Conservation (phyloP, 2,113 vertebrate species). For the Haemorhous mexicanus region DNA sequence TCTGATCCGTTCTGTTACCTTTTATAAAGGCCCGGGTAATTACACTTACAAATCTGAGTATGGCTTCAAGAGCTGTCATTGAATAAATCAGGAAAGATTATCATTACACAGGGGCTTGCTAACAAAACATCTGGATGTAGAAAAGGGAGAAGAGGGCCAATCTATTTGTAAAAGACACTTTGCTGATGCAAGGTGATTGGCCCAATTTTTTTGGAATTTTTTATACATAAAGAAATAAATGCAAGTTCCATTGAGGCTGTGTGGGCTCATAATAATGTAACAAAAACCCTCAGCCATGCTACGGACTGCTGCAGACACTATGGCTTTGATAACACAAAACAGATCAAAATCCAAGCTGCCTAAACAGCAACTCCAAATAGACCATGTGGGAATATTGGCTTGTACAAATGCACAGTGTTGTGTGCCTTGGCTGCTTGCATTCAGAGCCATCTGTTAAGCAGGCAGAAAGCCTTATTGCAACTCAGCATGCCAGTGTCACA, state of each 20-base stretch:
- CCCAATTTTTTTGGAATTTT: background rate
- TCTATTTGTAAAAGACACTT: background rate
- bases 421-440: background rate
- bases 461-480: background rate
- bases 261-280: background rate
- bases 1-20: background rate
- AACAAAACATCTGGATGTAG: background rate
- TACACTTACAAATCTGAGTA: background rate
- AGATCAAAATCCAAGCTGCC: constrained; percentile 18
- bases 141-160: background rate
- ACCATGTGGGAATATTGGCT: constrained; percentile 19
- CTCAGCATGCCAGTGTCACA: background rate
- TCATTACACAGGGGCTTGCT: background rate
- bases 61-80: background rate
- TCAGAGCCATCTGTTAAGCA: constrained; percentile 39
- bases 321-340: background rate
- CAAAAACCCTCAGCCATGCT: background rate
- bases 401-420: background rate
- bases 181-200: background rate
- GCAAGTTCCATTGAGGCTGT: background rate
- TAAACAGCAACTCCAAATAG: background rate
- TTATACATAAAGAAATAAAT: background rate
- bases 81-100: background rate
- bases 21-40: background rate
- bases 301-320: background rate